Conservation (phyloP, 2,797 vertebrate genomes). For the Numenius phaeopus region DNA sequence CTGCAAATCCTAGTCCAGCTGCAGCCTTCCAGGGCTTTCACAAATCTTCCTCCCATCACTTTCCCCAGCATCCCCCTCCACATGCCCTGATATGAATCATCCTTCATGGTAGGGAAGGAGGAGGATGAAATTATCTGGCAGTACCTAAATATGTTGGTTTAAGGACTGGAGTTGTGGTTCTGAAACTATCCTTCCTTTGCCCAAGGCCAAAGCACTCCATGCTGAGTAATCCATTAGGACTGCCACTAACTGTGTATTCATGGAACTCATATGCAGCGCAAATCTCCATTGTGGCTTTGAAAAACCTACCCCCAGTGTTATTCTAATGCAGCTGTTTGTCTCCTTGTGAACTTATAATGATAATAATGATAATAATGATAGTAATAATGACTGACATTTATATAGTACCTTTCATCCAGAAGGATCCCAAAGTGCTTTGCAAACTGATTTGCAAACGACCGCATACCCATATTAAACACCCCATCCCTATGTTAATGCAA, state of each 20-base stretch:
- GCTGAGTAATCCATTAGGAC: neutral
- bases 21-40: neutral
- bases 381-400: conserved; percentile 62
- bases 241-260: neutral
- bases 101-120: neutral
- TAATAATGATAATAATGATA: conserved; percentile 40
- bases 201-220: neutral
- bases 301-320: neutral
- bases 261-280: neutral
- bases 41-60: neutral
- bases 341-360: conserved; percentile 19
- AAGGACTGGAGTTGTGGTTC: neutral
- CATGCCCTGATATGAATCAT: neutral
- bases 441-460: conserved; percentile 15
- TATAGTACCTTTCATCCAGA: conserved; percentile 38
- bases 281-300: neutral
- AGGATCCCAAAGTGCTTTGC: conserved; percentile 38
- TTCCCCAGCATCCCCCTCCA: neutral
- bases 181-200: neutral
- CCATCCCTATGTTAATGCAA: neutral
- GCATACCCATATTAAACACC: neutral
- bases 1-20: neutral
- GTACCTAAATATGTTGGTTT: neutral
- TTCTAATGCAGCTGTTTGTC: conserved; percentile 1
- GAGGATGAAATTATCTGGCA: neutral